These are phyloP conservation scores for Drosophila paranaensis DNA, from an alignment of 2,888 invertebrate genomes.

Conservation along the genomic window DNA sequence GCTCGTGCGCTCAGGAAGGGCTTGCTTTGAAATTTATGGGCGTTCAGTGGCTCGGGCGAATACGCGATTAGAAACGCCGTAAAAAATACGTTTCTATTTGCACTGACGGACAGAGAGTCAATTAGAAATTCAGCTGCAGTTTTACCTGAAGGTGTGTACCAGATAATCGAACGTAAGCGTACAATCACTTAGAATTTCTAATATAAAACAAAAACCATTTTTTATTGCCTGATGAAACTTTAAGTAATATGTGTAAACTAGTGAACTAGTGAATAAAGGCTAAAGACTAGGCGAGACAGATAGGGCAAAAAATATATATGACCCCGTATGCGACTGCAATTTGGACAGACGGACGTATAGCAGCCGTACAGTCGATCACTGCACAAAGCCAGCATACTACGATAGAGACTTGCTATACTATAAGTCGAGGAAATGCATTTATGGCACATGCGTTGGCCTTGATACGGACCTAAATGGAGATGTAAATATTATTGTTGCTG, in stretches of 20 bases:
- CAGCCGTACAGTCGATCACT: not conserved
- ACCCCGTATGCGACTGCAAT: too few relatives aligned
- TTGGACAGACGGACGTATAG: too few relatives aligned
- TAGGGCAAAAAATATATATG: too few relatives aligned
- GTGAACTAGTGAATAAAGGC: not conserved
- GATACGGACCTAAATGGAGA: conserved; percentile 24
- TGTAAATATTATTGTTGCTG: conserved; percentile 63
- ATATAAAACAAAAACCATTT: not conserved
- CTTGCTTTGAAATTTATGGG: conserved; percentile 22
- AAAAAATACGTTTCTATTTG: conserved; percentile 16
- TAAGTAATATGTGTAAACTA: not conserved
- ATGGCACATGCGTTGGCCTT: conserved; percentile 15
- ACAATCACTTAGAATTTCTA: not conserved
- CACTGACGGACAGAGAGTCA: conserved; percentile 18
- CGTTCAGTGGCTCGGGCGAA: conserved; percentile 1
- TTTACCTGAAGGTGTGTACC: conserved; percentile 33
- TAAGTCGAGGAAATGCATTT: conserved; percentile 12
- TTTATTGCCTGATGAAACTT: not conserved
- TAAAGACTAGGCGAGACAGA: too few relatives aligned
- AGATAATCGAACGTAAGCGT: conserved; percentile 14
- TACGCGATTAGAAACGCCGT: conserved; percentile 21
- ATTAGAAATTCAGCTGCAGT: conserved; percentile 36
- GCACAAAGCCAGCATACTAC: not conserved
- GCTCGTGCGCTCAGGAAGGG: conserved; percentile 15
- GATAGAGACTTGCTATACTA: not conserved